Evolutionary conservation across 1,140 invertebrate species (phyloP).

Genomic region (Drosophila asahinai): DNA sequence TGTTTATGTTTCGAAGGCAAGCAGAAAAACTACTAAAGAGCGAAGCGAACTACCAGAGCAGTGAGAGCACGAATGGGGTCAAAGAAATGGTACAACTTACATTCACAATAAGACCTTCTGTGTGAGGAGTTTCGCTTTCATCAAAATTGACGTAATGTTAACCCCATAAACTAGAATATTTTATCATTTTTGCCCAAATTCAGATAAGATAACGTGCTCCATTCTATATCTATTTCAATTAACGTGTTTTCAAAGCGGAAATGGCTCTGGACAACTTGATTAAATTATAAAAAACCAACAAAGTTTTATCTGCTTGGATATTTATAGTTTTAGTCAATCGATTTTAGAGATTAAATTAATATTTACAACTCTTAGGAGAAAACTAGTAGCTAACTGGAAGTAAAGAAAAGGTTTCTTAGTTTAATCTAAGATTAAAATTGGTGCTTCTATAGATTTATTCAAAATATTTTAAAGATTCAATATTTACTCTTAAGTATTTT

Average conservation of each 20-base stretch:
- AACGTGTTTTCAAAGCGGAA: constrained; percentile 12
- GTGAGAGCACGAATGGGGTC: neutral
- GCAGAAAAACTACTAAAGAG: constrained; percentile 9
- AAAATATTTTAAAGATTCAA: no score
- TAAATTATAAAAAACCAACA: neutral
- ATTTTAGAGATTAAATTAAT: neutral
- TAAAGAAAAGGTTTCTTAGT: no score
- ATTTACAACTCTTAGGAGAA: no score
- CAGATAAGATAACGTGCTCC: constrained; percentile 14
- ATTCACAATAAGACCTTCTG: no score
- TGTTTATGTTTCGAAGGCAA: constrained; percentile 11
- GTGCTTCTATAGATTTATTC: no score
- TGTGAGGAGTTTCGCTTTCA: neutral
- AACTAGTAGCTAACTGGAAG: no score
- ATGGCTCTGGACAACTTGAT: neutral
- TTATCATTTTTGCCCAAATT: constrained; percentile 19
- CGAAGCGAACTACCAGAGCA: neutral
- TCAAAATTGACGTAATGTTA: constrained; percentile 10
- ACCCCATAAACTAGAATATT: constrained; percentile 9
- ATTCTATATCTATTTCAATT: constrained; percentile 6
- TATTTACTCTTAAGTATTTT: no score
- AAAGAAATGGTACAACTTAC: no score
- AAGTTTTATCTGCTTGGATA: neutral
- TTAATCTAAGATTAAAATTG: no score
- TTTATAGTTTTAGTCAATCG: no score